Conservation (phyloP, 1,140 invertebrate genomes). For the Cephus cinctus region DNA sequence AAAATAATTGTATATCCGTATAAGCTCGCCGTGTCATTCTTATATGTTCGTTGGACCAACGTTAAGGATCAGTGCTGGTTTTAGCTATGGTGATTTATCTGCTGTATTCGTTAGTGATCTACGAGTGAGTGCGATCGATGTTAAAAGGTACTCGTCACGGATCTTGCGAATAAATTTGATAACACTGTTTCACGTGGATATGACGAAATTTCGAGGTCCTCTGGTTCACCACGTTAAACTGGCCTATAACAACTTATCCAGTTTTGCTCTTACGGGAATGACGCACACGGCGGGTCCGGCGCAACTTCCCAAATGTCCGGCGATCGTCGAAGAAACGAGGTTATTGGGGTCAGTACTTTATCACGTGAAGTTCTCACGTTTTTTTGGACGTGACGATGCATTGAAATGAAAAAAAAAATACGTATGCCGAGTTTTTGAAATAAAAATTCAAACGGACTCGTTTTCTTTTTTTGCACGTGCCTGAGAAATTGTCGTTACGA, state of each 20-base stretch:
- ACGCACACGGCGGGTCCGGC: slow-evolving; percentile 1
- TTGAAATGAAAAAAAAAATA: neutral
- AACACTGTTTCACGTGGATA: slow-evolving; percentile 3
- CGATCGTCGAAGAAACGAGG: slow-evolving; percentile 18
- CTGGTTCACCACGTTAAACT: slow-evolving; percentile 22
- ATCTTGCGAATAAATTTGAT: neutral
- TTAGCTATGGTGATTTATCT: neutral
- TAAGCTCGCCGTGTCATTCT: too few species aligned
- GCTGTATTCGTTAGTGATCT: neutral
- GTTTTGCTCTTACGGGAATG: neutral
- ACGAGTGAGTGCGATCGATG: neutral
- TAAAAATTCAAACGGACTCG: neutral
- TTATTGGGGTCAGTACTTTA: slow-evolving; percentile 32
- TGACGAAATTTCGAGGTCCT: slow-evolving; percentile 16
- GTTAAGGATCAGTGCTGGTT: neutral
- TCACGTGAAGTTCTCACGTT: neutral
- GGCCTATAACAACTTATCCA: slow-evolving; percentile 17
- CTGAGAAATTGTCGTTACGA: slow-evolving; percentile 6
- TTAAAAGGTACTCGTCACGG: too few species aligned
- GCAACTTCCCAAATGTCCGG: neutral
- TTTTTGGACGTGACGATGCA: neutral
- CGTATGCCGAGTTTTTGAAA: neutral
- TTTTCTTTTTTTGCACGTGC: neutral
- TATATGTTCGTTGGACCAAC: neutral
- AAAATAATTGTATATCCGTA: too few species aligned